Evolutionary conservation across 1,140 invertebrate genomes (phyloP).

Genomic region (Ephestia elutella): DNA sequence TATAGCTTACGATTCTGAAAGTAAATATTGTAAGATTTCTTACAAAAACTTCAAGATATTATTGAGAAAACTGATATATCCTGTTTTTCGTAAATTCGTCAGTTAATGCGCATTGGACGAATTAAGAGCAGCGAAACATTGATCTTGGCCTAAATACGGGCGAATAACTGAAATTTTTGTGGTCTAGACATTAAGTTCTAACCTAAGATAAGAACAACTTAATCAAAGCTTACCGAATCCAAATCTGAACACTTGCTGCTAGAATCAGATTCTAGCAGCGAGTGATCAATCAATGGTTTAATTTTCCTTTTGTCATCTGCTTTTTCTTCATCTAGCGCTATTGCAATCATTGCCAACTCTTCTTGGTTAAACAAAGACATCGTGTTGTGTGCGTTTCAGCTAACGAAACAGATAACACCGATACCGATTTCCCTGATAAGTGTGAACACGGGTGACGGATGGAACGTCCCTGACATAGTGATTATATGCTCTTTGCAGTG

Average conservation of each 20-base stretch:
- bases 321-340: too few relatives aligned
- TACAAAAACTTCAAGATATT: conserved; percentile 14
- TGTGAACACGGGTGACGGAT: too few relatives aligned
- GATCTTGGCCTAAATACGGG: conserved; percentile 61
- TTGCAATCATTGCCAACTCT: too few relatives aligned
- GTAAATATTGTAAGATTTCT: conserved; percentile 25
- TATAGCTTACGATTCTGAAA: conserved; percentile 17
- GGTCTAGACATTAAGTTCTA: conserved; percentile 52
- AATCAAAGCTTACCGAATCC: conserved; percentile 84
- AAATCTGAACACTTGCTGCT: conserved; percentile 88
- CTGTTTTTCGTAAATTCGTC: conserved; percentile 3
- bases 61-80: neutral
- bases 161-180: conserved; percentile 56
- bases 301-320: conserved; percentile 93
- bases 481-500: too few relatives aligned
- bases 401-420: too few relatives aligned
- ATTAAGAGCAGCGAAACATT: conserved; percentile 51
- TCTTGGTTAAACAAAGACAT: too few relatives aligned
- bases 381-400: too few relatives aligned
- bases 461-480: too few relatives aligned
- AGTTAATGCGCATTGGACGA: conserved; percentile 35
- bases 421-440: too few relatives aligned
- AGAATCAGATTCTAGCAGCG: too few relatives aligned
- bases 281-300: conserved; percentile 88
- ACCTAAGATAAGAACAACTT: conserved; percentile 42